phyloP scores from a whole-genome alignment of 2,797 vertebrate species.

The Acomys russatus region DNA sequence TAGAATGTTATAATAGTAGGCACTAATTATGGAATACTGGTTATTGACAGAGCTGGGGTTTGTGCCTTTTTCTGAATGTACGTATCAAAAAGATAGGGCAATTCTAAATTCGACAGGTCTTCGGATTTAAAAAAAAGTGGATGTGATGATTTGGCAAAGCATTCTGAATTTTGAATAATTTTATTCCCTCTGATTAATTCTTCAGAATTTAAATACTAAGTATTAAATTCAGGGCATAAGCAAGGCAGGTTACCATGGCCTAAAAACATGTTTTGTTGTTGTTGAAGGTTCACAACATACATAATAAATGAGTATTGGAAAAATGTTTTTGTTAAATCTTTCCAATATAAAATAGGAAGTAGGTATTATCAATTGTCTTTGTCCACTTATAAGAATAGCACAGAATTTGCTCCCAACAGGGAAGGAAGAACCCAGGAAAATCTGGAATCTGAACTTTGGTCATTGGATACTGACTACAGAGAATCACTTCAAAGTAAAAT shows the following conservation, averaged over 20 bases:
- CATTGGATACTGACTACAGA: slow-evolving; percentile 10
- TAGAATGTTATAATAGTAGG: neutral
- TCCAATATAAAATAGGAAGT: slow-evolving; percentile 29
- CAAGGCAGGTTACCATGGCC: neutral
- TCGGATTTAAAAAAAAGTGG: neutral
- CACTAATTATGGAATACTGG: neutral
- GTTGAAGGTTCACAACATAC: neutral
- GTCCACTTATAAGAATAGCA: neutral
- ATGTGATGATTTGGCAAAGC: slow-evolving; percentile 35
- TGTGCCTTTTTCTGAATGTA: neutral
- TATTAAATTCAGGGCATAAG: slow-evolving; percentile 57
- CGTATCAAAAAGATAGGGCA: neutral
- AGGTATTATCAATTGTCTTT: slow-evolving; percentile 52
- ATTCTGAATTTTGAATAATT: slow-evolving; percentile 3
- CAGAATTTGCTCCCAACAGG: neutral
- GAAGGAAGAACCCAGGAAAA: slow-evolving; percentile 37
- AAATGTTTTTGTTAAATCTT: slow-evolving; percentile 39
- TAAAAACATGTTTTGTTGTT: slow-evolving; percentile 3
- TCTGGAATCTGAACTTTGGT: slow-evolving; percentile 14
- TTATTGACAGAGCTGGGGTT: neutral
- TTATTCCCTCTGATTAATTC: slow-evolving; percentile 28
- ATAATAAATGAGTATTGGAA: neutral
- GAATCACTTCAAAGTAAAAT: slow-evolving; percentile 65
- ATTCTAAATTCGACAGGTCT: neutral
- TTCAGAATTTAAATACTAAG: slow-evolving; percentile 57